Base-by-base conservation (phyloP, 2,888 invertebrate species). In the Machimus rusticus region DNA sequence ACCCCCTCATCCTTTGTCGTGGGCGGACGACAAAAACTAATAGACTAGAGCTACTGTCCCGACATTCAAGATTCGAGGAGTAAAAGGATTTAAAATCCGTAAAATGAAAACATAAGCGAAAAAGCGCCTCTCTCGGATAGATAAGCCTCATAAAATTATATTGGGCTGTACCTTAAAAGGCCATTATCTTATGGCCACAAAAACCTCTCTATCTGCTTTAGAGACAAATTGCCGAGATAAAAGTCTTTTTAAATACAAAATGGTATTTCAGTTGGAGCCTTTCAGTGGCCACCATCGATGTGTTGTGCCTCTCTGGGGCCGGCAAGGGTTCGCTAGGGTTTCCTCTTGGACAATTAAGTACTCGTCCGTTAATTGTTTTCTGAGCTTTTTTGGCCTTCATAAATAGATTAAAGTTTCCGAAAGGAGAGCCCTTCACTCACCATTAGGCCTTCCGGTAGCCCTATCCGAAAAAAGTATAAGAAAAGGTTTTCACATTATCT, bases 171-270 rank as follows among this genome's bases (percentile, higher is more conserved):
- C 74, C 85, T 85, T 74, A 74, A 85, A 85, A 85, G 74, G 23
- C 74, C 74, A 85, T 85, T 85, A 74, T 85, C 74, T 85, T 46
- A 43, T 85, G 85, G 85, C 85, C 85, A 74, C 85, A 85, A 85
- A 51, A 82, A 82, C 57, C 66, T 82, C 66, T 82, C 82, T 66
- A 66, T 66, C 66, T 82, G 23, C 57, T 82, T 12, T 14, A n/a
- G 57, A 82, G 82, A 82, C 82, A 82, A 82, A 82, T 82, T 82
- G 82, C 82, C 39, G 34, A 66, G 66, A 82, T 66, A 82, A 82
- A 82, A 23, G 82, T 34, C 19, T 82, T 82, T 82, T 82, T 82
- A 82, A 82, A 82, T 82, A 82, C 82, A 66, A 57, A 82, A 82
- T 82, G 31, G 37, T 28, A 66, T 82, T 82, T 28, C 81, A 37